Conservation (phyloP, 2,888 invertebrate species). For the Andrena chrysosceles region DNA sequence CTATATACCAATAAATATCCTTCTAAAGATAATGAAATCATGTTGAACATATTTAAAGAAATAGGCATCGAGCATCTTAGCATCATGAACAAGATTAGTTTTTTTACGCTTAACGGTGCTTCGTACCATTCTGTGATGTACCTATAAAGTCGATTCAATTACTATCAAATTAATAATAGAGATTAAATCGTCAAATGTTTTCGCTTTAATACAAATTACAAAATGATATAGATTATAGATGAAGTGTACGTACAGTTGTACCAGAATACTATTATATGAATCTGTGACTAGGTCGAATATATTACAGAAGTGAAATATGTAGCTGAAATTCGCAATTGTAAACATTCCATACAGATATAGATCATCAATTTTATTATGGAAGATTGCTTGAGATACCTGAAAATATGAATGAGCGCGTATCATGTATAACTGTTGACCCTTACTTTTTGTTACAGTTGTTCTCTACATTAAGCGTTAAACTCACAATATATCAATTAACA, state of each 20-base stretch:
- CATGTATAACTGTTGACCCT: neutral
- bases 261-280: neutral
- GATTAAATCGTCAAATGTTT: no score
- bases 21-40: neutral
- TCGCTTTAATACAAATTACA: neutral
- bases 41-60: neutral
- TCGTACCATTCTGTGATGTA: constrained; percentile 19
- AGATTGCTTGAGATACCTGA: neutral
- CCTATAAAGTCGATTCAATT: neutral
- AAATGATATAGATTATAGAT: neutral
- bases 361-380: neutral
- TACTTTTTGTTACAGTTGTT: no score
- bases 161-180: neutral
- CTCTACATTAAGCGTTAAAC: neutral
- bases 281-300: neutral
- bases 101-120: constrained; percentile 2
- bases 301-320: neutral
- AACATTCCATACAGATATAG: neutral
- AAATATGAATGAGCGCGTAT: neutral
- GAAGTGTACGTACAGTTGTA: neutral
- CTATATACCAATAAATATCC: constrained; percentile 9
- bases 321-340: neutral
- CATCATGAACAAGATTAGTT: constrained; percentile 28
- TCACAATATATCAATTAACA: neutral
- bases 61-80: neutral